Percentiles rank a stretch among this genome's conserved stretches.
Evolutionary conservation across 1,140 invertebrate genomes (phyloP).

Genomic region (Heterodera schachtii): DNA sequence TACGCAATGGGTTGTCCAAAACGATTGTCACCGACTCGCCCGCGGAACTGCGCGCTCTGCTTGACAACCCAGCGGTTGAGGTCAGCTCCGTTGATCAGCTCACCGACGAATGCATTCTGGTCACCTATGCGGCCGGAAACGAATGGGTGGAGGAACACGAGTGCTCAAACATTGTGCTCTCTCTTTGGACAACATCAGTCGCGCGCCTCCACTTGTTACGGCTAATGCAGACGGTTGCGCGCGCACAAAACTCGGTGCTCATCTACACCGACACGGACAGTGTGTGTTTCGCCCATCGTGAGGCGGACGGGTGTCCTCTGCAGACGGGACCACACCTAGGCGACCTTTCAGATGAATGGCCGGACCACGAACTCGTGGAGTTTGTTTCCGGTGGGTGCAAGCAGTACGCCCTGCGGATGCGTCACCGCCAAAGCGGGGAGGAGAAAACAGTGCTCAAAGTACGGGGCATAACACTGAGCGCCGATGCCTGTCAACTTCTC

Average conservation of each 20-base stretch:
- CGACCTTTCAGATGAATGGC: conserved; percentile 2
- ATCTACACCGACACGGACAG: conserved; percentile 13
- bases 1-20: neutral
- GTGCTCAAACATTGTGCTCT: no score
- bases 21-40: neutral
- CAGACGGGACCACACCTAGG: neutral
- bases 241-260: neutral
- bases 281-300: neutral
- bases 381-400: conserved; percentile 6
- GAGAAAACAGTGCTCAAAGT: conserved; percentile 17
- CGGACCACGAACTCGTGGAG: neutral
- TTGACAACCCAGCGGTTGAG: conserved; percentile 9
- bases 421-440: neutral
- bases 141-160: no score
- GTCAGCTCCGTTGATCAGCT: conserved; percentile 17
- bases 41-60: neutral
- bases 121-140: conserved; percentile 11
- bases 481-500: neutral
- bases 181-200: neutral
- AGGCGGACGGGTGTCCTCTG: conserved; percentile 14
- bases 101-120: neutral
- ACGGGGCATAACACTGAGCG: conserved; percentile 4
- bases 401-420: neutral
- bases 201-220: conserved; percentile 11
- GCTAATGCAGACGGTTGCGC: conserved; percentile 13